Evolutionary conservation across 2,797 vertebrate genomes (phyloP).

Genomic region (Myripristis murdjan): DNA sequence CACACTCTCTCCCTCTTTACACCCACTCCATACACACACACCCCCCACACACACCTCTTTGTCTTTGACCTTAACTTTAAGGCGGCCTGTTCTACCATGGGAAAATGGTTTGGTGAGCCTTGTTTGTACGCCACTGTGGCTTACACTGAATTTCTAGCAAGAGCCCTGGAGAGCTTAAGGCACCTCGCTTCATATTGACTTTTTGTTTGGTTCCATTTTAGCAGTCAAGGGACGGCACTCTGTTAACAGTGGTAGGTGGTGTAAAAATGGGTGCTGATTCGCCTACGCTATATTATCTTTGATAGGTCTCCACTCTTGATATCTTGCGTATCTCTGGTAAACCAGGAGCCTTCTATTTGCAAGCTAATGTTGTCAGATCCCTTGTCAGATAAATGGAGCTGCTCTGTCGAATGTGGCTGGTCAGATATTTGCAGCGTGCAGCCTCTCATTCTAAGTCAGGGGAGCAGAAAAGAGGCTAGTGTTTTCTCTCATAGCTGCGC

Average conservation of each 20-base stretch:
- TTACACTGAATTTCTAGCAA: slow-evolving; percentile 72
- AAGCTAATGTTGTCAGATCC: slow-evolving; percentile 71
- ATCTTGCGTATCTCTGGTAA: slow-evolving; percentile 70
- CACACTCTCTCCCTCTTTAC: slow-evolving; percentile 62
- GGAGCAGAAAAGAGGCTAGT: slow-evolving; percentile 55
- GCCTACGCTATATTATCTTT: slow-evolving; percentile 76
- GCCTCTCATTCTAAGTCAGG: slow-evolving; percentile 64
- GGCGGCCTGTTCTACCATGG: slow-evolving; percentile 74
- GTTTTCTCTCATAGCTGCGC: slow-evolving; percentile 64
- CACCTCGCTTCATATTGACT: slow-evolving; percentile 80
- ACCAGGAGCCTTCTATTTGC: slow-evolving; percentile 70
- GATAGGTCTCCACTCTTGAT: slow-evolving; percentile 68
- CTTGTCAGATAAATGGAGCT: slow-evolving; percentile 71
- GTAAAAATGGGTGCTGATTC: slow-evolving; percentile 76
- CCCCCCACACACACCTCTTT: slow-evolving; percentile 74
- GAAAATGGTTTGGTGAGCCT: slow-evolving; percentile 74
- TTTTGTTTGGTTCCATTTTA: slow-evolving; percentile 82
- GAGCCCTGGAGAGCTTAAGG: slow-evolving; percentile 80
- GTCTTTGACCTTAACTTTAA: slow-evolving; percentile 85
- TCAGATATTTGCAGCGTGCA: slow-evolving; percentile 51
- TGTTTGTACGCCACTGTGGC: slow-evolving; percentile 75
- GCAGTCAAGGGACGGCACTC: slow-evolving; percentile 67
- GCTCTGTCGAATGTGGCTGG: slow-evolving; percentile 46
- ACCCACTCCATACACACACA: too few relatives aligned
- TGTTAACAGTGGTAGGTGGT: slow-evolving; percentile 72